Percentiles rank a stretch among this genome's conserved stretches.
Conservation (phyloP, 2,888 invertebrate genomes). For the Drosophila percnosoma region DNA sequence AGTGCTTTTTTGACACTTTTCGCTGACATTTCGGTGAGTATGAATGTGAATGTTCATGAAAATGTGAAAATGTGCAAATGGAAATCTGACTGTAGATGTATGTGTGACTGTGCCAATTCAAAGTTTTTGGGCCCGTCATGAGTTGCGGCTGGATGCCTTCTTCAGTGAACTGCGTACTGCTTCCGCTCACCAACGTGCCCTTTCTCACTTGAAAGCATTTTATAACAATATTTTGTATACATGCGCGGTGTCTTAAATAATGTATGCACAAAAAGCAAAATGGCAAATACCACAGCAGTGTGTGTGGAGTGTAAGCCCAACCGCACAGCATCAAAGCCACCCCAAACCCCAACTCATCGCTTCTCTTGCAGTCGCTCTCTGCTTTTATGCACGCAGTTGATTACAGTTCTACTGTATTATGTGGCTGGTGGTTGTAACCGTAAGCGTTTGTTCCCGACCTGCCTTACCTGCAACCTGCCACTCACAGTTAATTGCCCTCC, state of each 20-base stretch:
- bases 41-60: constrained; percentile 20
- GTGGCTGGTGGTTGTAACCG: constrained; percentile 53
- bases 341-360: not conserved
- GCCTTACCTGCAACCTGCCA: constrained; percentile 53
- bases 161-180: constrained; percentile 30
- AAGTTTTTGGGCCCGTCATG: constrained; percentile 17
- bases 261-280: constrained; percentile 64
- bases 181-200: constrained; percentile 2
- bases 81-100: not conserved
- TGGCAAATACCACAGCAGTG: constrained; percentile 38
- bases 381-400: constrained; percentile 1
- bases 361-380: not conserved
- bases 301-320: constrained; percentile 25
- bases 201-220: constrained; percentile 57
- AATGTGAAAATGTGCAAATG: not conserved
- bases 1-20: constrained; percentile 38
- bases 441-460: constrained; percentile 41
- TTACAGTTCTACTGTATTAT: constrained; percentile 7
- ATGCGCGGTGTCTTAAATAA: constrained; percentile 60
- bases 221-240: constrained; percentile 64
- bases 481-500: constrained; percentile 65
- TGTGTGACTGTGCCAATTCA: constrained; percentile 17
- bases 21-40: constrained; percentile 22
- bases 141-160: constrained; percentile 37
- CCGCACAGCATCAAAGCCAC: constrained; percentile 28